These are phyloP conservation scores for Nemapogon koenigi DNA, from an alignment of 2,888 invertebrate species.

Conservation along the genomic window DNA sequence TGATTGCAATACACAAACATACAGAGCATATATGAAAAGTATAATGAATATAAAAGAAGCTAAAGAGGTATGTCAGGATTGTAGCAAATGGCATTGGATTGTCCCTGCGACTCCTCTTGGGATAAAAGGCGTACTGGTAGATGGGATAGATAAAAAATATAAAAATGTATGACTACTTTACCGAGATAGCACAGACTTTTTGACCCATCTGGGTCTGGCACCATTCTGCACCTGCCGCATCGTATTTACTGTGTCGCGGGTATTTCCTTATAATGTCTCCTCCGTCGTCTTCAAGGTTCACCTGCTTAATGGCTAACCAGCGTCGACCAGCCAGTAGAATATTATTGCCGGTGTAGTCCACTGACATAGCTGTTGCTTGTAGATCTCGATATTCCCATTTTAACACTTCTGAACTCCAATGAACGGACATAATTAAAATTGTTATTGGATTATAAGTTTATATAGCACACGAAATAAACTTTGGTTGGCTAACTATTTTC, in stretches of 20 bases:
- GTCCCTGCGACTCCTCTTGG: too few relatives aligned
- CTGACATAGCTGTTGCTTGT: slow-evolving; percentile 92
- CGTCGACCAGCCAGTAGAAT: slow-evolving; percentile 84
- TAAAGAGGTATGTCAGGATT: too few relatives aligned
- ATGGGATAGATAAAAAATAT: too few relatives aligned
- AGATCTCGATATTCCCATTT: slow-evolving; percentile 83
- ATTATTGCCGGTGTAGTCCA: slow-evolving; percentile 85
- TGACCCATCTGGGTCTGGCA: slow-evolving; percentile 80
- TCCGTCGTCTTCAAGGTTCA: slow-evolving; percentile 76
- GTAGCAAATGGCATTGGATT: too few relatives aligned
- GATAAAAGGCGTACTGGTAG: too few relatives aligned
- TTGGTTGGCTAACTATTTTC: background rate
- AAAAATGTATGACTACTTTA: slow-evolving; percentile 36
- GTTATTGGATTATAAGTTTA: background rate
- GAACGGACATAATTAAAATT: slow-evolving; percentile 36
- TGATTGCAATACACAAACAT: too few relatives aligned
- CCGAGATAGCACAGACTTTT: slow-evolving; percentile 87
- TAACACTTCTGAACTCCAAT: slow-evolving; percentile 58
- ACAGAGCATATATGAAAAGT: too few relatives aligned
- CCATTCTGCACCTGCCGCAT: slow-evolving; percentile 92
- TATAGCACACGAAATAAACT: background rate
- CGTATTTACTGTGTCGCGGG: slow-evolving; percentile 89
- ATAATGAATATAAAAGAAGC: too few relatives aligned
- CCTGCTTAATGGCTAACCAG: slow-evolving; percentile 76
- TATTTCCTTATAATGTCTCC: slow-evolving; percentile 77